phyloP scores from a whole-genome alignment of 2,113 vertebrate species.

The Percopsis transmontana region DNA sequence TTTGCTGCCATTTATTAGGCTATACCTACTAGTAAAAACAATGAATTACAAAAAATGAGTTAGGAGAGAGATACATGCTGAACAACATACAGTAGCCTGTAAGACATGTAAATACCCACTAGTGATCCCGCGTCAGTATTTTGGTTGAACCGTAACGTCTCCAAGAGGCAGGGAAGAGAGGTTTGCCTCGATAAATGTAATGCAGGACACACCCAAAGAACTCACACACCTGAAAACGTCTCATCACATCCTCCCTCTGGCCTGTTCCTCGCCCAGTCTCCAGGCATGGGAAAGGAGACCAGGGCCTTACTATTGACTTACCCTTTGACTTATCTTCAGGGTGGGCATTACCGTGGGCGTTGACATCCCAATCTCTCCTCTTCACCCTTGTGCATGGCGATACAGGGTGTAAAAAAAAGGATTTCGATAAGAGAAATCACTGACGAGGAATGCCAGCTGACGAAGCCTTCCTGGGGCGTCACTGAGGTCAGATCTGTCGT shows the following conservation, averaged over 20 bases:
- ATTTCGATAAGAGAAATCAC: conserved; percentile 49
- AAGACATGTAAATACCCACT: background rate
- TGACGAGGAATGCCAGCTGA: conserved; percentile 25
- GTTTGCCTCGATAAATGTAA: conserved; percentile 22
- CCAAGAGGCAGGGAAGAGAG: conserved; percentile 26
- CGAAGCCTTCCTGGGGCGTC: conserved; percentile 15
- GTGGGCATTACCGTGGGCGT: conserved; percentile 68
- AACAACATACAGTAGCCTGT: background rate
- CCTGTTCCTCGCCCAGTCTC: background rate
- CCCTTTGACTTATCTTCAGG: conserved; percentile 63
- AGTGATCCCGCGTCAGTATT: background rate
- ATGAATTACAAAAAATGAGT: no score
- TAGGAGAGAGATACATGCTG: background rate
- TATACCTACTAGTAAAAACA: no score
- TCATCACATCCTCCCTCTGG: conserved; percentile 46
- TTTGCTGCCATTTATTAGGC: no score
- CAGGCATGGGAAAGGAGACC: conserved; percentile 56
- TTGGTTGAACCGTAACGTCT: conserved; percentile 14
- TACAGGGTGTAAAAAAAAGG: conserved; percentile 63
- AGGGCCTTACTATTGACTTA: conserved; percentile 27
- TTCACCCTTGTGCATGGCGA: conserved; percentile 28
- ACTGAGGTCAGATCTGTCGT: conserved; percentile 27
- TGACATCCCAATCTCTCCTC: conserved; percentile 49
- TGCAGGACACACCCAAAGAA: conserved; percentile 30
- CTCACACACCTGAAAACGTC: conserved; percentile 61